Conservation (phyloP, 1,140 invertebrate species). For the Hesperophylax magnus region DNA sequence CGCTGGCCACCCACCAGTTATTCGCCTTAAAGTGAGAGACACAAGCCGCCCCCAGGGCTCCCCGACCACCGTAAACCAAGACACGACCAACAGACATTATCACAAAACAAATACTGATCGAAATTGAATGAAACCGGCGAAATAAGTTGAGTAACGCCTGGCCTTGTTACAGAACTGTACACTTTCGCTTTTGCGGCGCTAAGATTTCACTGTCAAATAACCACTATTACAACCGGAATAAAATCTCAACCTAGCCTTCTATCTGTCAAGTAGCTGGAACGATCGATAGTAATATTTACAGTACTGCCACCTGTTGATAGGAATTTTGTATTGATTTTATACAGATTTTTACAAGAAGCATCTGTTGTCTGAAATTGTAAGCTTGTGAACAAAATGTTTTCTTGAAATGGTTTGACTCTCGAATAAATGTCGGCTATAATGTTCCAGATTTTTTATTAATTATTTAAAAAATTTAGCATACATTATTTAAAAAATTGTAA, state of each 20-base stretch:
- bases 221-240: not conserved
- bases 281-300: constrained; percentile 4
- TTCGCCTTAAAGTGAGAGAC: constrained; percentile 91
- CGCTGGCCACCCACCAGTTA: constrained; percentile 95
- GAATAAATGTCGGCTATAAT: too few species aligned
- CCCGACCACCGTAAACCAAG: constrained; percentile 94
- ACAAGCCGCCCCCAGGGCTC: constrained; percentile 90
- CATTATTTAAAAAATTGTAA: too few species aligned
- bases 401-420: too few species aligned
- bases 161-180: constrained; percentile 35
- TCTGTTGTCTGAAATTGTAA: not conserved
- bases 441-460: too few species aligned
- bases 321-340: constrained; percentile 10
- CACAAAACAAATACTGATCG: constrained; percentile 20
- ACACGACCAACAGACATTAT: constrained; percentile 78
- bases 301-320: constrained; percentile 20
- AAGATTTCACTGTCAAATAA: not conserved
- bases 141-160: constrained; percentile 1
- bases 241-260: not conserved
- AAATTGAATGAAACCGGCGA: constrained; percentile 37
- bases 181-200: constrained; percentile 50
- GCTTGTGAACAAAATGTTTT: not conserved
- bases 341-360: constrained; percentile 3
- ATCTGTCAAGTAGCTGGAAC: not conserved
- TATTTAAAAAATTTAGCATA: too few species aligned